Conservation (phyloP, 2,797 vertebrate species). For the Gila robusta region DNA sequence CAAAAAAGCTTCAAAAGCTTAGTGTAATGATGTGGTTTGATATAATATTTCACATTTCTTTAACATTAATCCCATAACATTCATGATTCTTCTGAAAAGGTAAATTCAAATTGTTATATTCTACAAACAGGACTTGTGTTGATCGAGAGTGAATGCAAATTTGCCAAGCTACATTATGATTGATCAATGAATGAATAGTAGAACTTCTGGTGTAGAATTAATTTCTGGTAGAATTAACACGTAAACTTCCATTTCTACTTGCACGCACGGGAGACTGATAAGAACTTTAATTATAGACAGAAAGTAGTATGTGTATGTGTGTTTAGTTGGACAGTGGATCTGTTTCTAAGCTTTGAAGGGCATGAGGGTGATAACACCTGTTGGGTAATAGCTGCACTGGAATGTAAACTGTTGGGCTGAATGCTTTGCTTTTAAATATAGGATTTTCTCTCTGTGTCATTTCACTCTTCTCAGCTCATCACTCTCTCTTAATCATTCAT, state of each 20-base stretch:
- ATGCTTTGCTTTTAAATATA: constrained; percentile 41
- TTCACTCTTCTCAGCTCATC: constrained; percentile 14
- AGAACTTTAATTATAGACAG: not conserved
- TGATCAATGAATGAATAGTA: not conserved
- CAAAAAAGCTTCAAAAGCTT: not conserved
- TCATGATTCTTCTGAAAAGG: not conserved
- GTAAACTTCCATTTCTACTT: not conserved
- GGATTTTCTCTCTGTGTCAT: constrained; percentile 30
- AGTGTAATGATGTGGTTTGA: not conserved
- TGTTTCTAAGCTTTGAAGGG: constrained; percentile 42
- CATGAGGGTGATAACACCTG: constrained; percentile 42
- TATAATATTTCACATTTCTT: not conserved
- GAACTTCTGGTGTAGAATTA: not conserved
- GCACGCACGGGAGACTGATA: not conserved
- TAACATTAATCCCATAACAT: not conserved
- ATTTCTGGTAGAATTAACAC: constrained; percentile 22
- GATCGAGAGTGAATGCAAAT: not conserved
- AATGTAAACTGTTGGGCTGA: constrained; percentile 44
- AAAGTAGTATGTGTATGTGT: constrained; percentile 43
- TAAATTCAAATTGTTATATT: not conserved
- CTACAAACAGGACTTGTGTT: not conserved
- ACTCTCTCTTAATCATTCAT: constrained; percentile 68
- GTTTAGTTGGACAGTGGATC: constrained; percentile 13
- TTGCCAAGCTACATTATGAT: not conserved
- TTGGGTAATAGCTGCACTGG: constrained; percentile 31